phyloP scores from a whole-genome alignment of 2,113 vertebrate species.

The Rhinichthys klamathensis region DNA sequence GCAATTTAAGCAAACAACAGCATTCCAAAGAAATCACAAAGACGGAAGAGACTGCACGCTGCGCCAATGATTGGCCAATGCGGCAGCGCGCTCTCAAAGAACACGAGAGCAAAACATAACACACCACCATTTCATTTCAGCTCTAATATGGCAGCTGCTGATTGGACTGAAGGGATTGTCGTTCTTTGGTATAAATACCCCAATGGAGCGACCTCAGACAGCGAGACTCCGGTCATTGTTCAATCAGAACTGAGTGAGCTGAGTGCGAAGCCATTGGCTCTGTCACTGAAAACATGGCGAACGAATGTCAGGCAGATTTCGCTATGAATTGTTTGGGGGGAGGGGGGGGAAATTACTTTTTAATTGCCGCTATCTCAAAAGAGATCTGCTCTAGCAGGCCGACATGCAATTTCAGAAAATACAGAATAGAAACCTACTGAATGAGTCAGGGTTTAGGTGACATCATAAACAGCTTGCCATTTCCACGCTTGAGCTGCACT shows the following conservation, averaged over 20 bases:
- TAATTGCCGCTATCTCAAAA: slow-evolving; percentile 35
- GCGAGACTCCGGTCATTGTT: slow-evolving; percentile 11
- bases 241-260: neutral
- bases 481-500: slow-evolving; percentile 61
- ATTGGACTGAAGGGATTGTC: slow-evolving; percentile 30
- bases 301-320: slow-evolving; percentile 28
- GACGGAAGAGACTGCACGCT: slow-evolving; percentile 43
- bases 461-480: slow-evolving; percentile 63
- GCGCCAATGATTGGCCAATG: slow-evolving; percentile 50
- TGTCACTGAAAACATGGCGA: neutral
- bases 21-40: slow-evolving; percentile 64
- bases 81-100: slow-evolving; percentile 30
- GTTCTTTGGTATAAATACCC: slow-evolving; percentile 36
- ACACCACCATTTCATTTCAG: slow-evolving; percentile 38
- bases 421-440: slow-evolving; percentile 50
- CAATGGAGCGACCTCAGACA: slow-evolving; percentile 5
- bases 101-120: slow-evolving; percentile 46
- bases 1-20: slow-evolving; percentile 76
- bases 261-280: slow-evolving; percentile 14
- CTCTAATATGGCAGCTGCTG: slow-evolving; percentile 52
- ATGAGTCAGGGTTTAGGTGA: slow-evolving; percentile 60
- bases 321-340: neutral
- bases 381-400: slow-evolving; percentile 42
- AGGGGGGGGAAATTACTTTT: slow-evolving; percentile 4
- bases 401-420: slow-evolving; percentile 36